A percentile compares a stretch with the other conserved stretches of the same genome.
phyloP scores from a whole-genome alignment of 2,888 invertebrate genomes.

The Troides helena region DNA sequence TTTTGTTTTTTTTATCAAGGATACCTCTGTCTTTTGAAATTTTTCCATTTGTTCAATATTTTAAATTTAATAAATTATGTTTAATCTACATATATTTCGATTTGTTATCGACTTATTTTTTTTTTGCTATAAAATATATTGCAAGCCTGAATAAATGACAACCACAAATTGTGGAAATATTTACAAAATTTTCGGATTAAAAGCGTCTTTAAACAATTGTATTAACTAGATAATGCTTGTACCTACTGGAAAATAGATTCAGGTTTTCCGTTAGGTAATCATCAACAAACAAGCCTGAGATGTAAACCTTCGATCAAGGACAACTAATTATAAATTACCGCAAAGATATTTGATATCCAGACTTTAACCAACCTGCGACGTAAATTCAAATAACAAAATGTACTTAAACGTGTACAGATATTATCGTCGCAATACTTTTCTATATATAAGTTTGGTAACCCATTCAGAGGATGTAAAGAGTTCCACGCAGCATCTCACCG shows the following conservation, averaged over 20 bases:
- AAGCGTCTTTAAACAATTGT: not conserved
- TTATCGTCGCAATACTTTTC: not conserved
- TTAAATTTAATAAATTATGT: too few relatives aligned
- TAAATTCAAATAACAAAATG: slow-evolving; percentile 8
- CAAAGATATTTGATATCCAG: slow-evolving; percentile 24
- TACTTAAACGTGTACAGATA: not conserved
- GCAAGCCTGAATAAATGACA: too few relatives aligned
- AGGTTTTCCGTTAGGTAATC: not conserved
- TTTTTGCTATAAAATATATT: too few relatives aligned
- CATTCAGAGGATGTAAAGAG: not conserved
- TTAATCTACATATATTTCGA: too few relatives aligned
- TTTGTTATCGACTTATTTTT: too few relatives aligned
- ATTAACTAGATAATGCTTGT: not conserved
- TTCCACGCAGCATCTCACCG: too few relatives aligned
- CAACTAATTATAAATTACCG: slow-evolving; percentile 26
- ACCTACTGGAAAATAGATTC: not conserved
- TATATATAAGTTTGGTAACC: not conserved
- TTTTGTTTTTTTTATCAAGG: too few relatives aligned
- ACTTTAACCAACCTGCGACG: slow-evolving; percentile 5
- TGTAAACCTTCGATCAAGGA: slow-evolving; percentile 14
- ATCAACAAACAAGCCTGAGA: not conserved
- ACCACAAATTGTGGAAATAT: too few relatives aligned
- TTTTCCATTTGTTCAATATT: too few relatives aligned
- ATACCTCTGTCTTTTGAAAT: too few relatives aligned
- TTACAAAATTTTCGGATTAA: too few relatives aligned